Conservation (phyloP, 2,113 vertebrate species). For the Ancistrus triradiatus region DNA sequence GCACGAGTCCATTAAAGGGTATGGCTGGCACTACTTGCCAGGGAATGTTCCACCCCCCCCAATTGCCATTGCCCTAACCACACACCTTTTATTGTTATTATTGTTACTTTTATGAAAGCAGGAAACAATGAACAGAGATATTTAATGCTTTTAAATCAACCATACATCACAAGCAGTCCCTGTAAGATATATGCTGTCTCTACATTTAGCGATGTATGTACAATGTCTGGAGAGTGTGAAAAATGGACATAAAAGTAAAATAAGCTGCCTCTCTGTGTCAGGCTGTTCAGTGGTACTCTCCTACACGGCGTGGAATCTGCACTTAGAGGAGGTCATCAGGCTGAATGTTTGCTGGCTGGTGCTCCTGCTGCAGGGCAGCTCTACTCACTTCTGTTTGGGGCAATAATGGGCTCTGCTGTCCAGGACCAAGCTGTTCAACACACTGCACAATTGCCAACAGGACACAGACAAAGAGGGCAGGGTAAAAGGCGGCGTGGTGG, state of each 20-base stretch:
- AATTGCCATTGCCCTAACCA: too few relatives aligned
- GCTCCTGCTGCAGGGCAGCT: slow-evolving; percentile 66
- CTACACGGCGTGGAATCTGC: slow-evolving; percentile 71
- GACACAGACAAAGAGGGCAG: slow-evolving; percentile 29
- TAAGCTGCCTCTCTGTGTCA: slow-evolving; percentile 43
- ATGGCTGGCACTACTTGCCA: too few relatives aligned
- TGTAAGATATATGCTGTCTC: neutral
- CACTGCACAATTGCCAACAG: slow-evolving; percentile 27
- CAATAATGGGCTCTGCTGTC: slow-evolving; percentile 42
- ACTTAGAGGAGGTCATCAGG: slow-evolving; percentile 58
- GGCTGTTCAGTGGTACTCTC: slow-evolving; percentile 84
- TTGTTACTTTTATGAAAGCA: neutral
- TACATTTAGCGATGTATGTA: too few relatives aligned
- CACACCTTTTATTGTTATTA: neutral
- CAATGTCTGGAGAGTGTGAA: too few relatives aligned
- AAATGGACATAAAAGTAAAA: too few relatives aligned
- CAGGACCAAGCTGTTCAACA: slow-evolving; percentile 19
- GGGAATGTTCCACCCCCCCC: too few relatives aligned
- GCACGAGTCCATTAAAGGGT: too few relatives aligned
- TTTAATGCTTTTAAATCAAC: too few relatives aligned
- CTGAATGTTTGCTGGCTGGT: slow-evolving; percentile 64
- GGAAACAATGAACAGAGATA: too few relatives aligned
- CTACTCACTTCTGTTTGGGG: slow-evolving; percentile 60
- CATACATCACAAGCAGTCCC: too few relatives aligned
- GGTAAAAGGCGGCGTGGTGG: slow-evolving; percentile 41